Evolutionary conservation across 2,888 invertebrate species (phyloP).

Genomic region (Timandra comae): DNA sequence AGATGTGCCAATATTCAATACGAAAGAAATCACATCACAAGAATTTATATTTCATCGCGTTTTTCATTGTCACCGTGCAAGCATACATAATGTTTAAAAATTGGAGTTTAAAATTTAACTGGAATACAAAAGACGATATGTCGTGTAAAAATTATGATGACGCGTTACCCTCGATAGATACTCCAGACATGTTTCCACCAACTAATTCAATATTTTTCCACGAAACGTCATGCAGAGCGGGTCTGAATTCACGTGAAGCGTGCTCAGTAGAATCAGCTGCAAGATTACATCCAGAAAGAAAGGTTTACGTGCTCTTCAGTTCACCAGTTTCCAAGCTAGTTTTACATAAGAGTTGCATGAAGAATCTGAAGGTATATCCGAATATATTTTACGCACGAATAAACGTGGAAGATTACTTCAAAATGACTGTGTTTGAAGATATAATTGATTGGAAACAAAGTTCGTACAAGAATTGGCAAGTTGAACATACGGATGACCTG

Average conservation of each 20-base stretch:
- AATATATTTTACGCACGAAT: slow-evolving; percentile 18
- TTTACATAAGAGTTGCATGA: slow-evolving; percentile 10
- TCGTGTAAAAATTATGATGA: too few species aligned
- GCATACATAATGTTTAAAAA: too few species aligned
- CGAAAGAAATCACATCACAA: too few species aligned
- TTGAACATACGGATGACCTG: neutral
- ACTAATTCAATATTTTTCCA: slow-evolving; percentile 76
- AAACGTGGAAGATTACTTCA: slow-evolving; percentile 15
- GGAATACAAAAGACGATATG: too few species aligned
- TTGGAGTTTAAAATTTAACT: too few species aligned
- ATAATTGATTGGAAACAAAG: neutral
- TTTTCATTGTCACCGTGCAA: too few species aligned
- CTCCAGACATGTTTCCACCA: too few species aligned
- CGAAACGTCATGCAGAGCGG: slow-evolving; percentile 77
- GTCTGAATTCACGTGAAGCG: slow-evolving; percentile 40
- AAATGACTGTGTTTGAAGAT: neutral
- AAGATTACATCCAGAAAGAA: slow-evolving; percentile 27
- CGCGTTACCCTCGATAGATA: too few species aligned
- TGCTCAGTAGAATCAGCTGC: slow-evolving; percentile 26
- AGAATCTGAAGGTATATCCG: slow-evolving; percentile 8
- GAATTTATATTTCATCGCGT: too few species aligned
- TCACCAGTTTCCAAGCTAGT: slow-evolving; percentile 15
- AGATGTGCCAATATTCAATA: too few species aligned
- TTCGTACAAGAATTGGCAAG: neutral
- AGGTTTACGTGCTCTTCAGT: slow-evolving; percentile 57